Conservation (phyloP, 2,888 invertebrate genomes). For the Brenthis daphne region DNA sequence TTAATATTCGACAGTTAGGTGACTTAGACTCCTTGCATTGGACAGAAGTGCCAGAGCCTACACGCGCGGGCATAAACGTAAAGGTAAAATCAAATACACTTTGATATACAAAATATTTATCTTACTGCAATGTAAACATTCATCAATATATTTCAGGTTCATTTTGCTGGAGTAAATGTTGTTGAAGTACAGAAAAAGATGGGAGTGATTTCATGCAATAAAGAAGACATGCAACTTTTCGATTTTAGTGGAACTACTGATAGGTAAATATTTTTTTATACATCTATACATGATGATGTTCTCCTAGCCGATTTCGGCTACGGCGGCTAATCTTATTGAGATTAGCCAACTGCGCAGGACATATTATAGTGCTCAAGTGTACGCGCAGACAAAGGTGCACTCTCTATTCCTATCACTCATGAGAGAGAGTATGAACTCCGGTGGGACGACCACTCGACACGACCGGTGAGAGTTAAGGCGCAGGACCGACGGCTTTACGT, state of each 20-base stretch:
- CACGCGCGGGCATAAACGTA: conserved; percentile 48
- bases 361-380: too few species aligned
- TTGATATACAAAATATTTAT: not conserved
- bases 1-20: conserved; percentile 47
- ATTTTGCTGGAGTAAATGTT: conserved; percentile 52
- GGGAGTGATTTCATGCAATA: conserved; percentile 38
- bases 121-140: not conserved
- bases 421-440: too few species aligned
- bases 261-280: conserved; percentile 43
- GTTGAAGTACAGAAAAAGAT: conserved; percentile 48
- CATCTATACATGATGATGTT: too few species aligned
- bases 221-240: conserved; percentile 44
- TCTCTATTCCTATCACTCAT: too few species aligned
- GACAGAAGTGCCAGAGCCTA: conserved; percentile 46
- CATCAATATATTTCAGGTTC: conserved; percentile 47
- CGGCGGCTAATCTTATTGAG: too few species aligned
- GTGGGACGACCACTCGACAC: too few species aligned
- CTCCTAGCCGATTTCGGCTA: too few species aligned
- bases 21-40: conserved; percentile 54
- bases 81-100: conserved; percentile 46
- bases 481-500: too few species aligned
- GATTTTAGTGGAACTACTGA: conserved; percentile 61
- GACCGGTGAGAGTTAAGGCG: too few species aligned
- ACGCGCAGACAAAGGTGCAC: too few species aligned
- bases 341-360: too few species aligned